phyloP scores from a whole-genome alignment of 2,797 vertebrate species.

The Periparus ater region DNA sequence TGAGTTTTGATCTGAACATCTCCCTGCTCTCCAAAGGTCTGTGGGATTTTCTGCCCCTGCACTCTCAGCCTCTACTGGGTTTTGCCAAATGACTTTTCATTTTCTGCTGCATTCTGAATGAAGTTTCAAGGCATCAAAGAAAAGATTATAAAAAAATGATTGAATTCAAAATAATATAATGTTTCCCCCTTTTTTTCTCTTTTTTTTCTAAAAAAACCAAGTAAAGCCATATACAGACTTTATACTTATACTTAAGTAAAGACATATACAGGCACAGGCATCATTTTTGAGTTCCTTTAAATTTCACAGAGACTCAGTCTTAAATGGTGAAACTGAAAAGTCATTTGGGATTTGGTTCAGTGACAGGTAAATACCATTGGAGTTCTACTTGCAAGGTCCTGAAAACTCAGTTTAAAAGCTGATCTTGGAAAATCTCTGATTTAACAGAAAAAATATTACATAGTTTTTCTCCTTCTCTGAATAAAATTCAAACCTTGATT shows the following conservation, averaged over 20 bases:
- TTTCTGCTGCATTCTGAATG: background rate
- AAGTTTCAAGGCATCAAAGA: background rate
- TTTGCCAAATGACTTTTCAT: background rate
- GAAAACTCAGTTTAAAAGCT: background rate
- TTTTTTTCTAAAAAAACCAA: too few relatives aligned
- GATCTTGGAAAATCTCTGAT: background rate
- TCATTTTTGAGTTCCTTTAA: background rate
- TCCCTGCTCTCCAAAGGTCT: background rate
- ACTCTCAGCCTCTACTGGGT: rapidly evolving
- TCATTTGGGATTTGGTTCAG: background rate
- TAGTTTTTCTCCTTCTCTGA: background rate
- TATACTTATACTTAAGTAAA: too few relatives aligned
- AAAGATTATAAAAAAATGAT: rapidly evolving
- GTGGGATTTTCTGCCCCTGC: background rate
- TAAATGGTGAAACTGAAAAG: background rate
- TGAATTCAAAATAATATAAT: background rate
- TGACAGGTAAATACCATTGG: background rate
- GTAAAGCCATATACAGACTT: too few relatives aligned
- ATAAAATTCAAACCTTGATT: background rate
- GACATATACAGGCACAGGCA: background rate
- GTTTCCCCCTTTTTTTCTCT: rapidly evolving
- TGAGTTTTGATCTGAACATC: background rate
- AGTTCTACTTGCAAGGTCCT: background rate
- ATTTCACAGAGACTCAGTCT: background rate
- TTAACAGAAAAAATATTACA: background rate